Percentiles rank a stretch among this genome's conserved stretches.
Evolutionary conservation across 2,797 vertebrate genomes (phyloP).

Genomic region (Manis javanica): DNA sequence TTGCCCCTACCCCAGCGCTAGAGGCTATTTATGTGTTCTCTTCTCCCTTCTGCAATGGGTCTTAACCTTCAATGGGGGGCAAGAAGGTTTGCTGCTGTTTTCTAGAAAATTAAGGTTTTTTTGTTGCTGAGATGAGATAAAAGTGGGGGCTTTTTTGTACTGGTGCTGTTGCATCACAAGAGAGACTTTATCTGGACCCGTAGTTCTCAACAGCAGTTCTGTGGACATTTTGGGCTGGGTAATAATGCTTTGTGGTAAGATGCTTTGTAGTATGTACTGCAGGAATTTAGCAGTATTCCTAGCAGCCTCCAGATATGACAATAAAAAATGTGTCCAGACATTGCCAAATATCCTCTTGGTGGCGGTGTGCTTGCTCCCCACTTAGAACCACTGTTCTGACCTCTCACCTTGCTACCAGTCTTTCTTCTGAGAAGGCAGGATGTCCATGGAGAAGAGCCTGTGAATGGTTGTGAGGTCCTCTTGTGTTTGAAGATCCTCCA

Average conservation of each 20-base stretch:
- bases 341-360: neutral
- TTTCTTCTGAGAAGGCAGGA: neutral
- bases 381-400: neutral
- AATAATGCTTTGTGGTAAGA: neutral
- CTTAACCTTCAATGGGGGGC: neutral
- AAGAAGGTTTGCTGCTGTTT: neutral
- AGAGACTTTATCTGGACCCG: neutral
- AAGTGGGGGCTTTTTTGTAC: neutral
- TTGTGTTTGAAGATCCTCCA: neutral
- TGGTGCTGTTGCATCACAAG: neutral
- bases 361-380: neutral
- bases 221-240: neutral
- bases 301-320: neutral
- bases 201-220: neutral
- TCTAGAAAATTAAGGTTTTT: neutral
- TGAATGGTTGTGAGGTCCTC: neutral
- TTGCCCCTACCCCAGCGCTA: neutral
- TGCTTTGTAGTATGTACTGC: neutral
- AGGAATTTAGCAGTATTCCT: neutral
- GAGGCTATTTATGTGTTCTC: neutral
- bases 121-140: neutral
- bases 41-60: neutral
- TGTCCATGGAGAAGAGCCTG: neutral
- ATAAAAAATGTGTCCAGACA: neutral
- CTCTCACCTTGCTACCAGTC: neutral